Evolutionary conservation across 2,113 vertebrate genomes (phyloP).

Genomic region (Myotis yumanensis): DNA sequence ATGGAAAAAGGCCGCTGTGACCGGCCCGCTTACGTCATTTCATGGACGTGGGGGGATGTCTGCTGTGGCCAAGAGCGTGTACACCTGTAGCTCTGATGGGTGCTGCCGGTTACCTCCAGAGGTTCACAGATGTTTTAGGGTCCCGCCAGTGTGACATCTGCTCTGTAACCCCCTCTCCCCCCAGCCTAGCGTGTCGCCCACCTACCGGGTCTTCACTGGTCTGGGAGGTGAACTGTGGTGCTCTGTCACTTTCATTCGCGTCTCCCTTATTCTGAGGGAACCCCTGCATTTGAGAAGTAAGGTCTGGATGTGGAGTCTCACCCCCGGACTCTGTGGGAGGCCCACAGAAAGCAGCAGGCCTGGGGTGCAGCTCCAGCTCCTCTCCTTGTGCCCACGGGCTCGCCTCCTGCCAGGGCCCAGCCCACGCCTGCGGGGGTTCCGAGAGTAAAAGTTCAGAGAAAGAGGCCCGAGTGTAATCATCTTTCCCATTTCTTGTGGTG

Average conservation of each 20-base stretch:
- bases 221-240: background rate
- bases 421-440: background rate
- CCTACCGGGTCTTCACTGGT: background rate
- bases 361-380: accelerated
- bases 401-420: background rate
- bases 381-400: accelerated
- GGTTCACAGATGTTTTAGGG: background rate
- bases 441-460: background rate
- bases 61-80: background rate
- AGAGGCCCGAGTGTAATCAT: background rate
- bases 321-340: background rate
- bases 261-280: background rate
- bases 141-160: background rate
- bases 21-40: background rate
- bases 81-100: accelerated
- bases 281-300: background rate
- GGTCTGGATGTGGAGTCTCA: background rate
- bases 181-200: accelerated
- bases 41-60: accelerated
- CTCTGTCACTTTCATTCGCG: background rate
- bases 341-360: background rate
- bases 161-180: too few relatives aligned
- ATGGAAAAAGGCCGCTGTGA: too few relatives aligned
- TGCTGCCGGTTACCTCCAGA: accelerated
- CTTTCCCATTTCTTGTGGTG: background rate